Evolutionary conservation across 2,797 vertebrate species (phyloP).

Genomic region (Erpetoichthys calabaricus): DNA sequence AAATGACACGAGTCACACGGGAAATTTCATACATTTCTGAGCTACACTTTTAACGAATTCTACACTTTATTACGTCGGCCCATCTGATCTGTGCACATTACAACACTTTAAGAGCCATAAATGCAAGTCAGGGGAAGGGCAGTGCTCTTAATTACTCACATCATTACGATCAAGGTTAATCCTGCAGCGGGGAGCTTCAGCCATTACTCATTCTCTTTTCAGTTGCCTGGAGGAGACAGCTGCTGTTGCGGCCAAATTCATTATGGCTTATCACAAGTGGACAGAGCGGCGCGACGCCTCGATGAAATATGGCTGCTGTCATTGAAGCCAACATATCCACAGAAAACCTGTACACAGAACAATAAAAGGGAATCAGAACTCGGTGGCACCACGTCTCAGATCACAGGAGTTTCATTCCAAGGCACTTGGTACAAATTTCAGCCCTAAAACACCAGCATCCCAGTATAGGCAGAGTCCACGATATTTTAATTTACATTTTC

Average conservation of each 20-base stretch:
- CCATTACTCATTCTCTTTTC: slow-evolving; percentile 59
- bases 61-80: not conserved
- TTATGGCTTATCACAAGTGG: slow-evolving; percentile 82
- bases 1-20: too few relatives aligned
- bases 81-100: not conserved
- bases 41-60: too few relatives aligned
- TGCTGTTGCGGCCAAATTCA: slow-evolving; percentile 65
- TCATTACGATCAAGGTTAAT: slow-evolving; percentile 90
- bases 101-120: slow-evolving; percentile 1
- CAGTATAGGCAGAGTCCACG: too few relatives aligned
- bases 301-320: slow-evolving; percentile 87
- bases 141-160: slow-evolving; percentile 79
- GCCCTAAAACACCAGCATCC: too few relatives aligned
- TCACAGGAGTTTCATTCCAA: too few relatives aligned
- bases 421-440: too few relatives aligned
- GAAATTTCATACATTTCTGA: too few relatives aligned
- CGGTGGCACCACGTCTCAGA: too few relatives aligned
- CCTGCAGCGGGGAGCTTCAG: slow-evolving; percentile 55
- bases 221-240: slow-evolving; percentile 54
- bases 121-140: slow-evolving; percentile 46
- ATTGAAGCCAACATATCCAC: slow-evolving; percentile 36
- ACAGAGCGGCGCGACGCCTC: slow-evolving; percentile 49
- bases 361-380: slow-evolving; percentile 9
- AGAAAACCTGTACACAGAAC: slow-evolving; percentile 28
- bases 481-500: too few relatives aligned